Base-by-base conservation (phyloP, 2,797 vertebrate species). In the Muscicapa comitata region DNA sequence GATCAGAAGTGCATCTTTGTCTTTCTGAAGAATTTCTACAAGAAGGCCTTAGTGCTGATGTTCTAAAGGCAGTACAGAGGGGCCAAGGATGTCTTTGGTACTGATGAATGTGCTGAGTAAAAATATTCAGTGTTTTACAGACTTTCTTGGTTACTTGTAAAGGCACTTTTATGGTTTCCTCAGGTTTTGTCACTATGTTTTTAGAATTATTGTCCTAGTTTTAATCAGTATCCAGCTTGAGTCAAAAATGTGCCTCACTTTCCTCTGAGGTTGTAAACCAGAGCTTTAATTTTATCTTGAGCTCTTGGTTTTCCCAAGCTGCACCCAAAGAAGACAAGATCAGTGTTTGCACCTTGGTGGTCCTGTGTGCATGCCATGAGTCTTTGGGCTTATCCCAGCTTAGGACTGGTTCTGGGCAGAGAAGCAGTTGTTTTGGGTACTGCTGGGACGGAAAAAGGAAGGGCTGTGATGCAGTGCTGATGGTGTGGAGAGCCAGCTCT, bases 401-500 rank as follows among this genome's bases (percentile, higher is more conserved):
- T 57, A 42, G 11, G 20, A 57, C 23, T 68, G 17, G 54, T 48
- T 61, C 26, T 85, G 74, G 50, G 37, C 9, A 48, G 72, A 79
- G 37, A 31, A 71, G 13, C 11, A 45, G 33, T 15, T 47, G 28
- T 33, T 10, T 55, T 53, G 67, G 33, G 10, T 37, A 15, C 23
- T 68, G 54, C 54, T 75, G 33, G 1, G 2, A n/a, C 31, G 28
- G 58, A 26, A 37, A n/a, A 54, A 47, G 26, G 53, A 50, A 31
- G 16, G n/a, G 11, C 35, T 13, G 3, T 4, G 26, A 5, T 57
- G 1, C 25, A 24, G 7, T 17, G 25, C 10, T 0, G 0, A 10
- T 24, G 19, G 9, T 1, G 1, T 51, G 29, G 45, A 54, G 24
- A 87, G 2, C 8, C 10, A 15, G 11, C n/a, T 63, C 48, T 50